phyloP scores from a whole-genome alignment of 1,140 invertebrate species.

The Drosophila melanica region DNA sequence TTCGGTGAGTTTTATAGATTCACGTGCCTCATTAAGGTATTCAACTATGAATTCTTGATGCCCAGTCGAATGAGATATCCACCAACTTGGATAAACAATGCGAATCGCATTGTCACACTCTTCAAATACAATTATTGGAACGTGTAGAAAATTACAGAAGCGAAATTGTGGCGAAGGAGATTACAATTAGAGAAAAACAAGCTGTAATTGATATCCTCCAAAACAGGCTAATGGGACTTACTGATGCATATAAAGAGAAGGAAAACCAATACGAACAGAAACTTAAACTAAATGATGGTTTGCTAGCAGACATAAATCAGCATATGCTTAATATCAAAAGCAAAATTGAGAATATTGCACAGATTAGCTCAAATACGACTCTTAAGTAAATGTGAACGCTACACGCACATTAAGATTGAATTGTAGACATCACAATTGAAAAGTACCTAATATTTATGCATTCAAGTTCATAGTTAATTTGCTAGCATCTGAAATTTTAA shows the following conservation, averaged over 20 bases:
- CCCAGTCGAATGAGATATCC: neutral
- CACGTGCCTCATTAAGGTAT: neutral
- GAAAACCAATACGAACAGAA: neutral
- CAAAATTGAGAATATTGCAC: constrained; percentile 11
- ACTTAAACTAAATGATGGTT: neutral
- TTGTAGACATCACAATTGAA: neutral
- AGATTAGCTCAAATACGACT: neutral
- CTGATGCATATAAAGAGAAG: neutral
- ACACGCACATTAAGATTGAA: neutral
- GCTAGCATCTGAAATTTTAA: neutral
- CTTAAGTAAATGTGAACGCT: neutral
- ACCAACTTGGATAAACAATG: neutral
- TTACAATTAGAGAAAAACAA: neutral
- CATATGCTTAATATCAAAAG: constrained; percentile 7
- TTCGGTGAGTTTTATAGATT: constrained; percentile 3
- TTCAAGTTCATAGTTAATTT: no score
- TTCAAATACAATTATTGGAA: neutral
- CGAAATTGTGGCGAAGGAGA: neutral
- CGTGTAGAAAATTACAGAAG: neutral
- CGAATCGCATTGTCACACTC: constrained; percentile 1
- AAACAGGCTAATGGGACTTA: neutral
- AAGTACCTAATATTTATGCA: no score
- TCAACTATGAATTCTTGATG: neutral
- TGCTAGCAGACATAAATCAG: constrained; percentile 2
- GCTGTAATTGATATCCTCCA: constrained; percentile 8